phyloP scores from a whole-genome alignment of 1,140 invertebrate species.

The Theocolax elegans region DNA sequence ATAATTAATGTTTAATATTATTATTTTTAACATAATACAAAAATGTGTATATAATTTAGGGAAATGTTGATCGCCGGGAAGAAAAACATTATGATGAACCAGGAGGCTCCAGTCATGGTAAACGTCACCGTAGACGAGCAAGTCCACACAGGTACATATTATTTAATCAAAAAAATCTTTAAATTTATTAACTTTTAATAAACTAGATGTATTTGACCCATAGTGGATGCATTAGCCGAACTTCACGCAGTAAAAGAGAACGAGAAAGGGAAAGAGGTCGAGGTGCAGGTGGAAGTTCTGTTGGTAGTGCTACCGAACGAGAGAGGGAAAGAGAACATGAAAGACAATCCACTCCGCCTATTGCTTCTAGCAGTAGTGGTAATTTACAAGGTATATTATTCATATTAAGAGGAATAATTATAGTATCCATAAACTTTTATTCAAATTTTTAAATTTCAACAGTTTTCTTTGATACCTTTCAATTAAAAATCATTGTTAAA shows the following conservation, averaged over 20 bases:
- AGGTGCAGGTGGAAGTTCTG: constrained; percentile 4
- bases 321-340: constrained; percentile 62
- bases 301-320: constrained; percentile 43
- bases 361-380: constrained; percentile 55
- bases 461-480: too few species aligned
- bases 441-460: too few species aligned
- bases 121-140: constrained; percentile 70
- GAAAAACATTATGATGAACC: constrained; percentile 68
- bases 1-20: neutral
- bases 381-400: constrained; percentile 55
- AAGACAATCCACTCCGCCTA: constrained; percentile 60
- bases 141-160: constrained; percentile 68
- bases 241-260: constrained; percentile 60
- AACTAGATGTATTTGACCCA: constrained; percentile 22
- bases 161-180: constrained; percentile 1
- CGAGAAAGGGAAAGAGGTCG: constrained; percentile 58
- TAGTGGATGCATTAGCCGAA: constrained; percentile 55
- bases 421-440: too few species aligned
- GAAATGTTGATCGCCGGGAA: constrained; percentile 64
- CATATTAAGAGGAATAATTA: too few species aligned
- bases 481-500: too few species aligned
- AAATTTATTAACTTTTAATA: constrained; percentile 11
- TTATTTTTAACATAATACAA: constrained; percentile 3
- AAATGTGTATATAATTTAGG: constrained; percentile 44
- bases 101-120: constrained; percentile 69